Percentiles rank a stretch among this genome's conserved stretches.
Conservation (phyloP, 2,888 invertebrate species). For the Cheilosia variabilis region DNA sequence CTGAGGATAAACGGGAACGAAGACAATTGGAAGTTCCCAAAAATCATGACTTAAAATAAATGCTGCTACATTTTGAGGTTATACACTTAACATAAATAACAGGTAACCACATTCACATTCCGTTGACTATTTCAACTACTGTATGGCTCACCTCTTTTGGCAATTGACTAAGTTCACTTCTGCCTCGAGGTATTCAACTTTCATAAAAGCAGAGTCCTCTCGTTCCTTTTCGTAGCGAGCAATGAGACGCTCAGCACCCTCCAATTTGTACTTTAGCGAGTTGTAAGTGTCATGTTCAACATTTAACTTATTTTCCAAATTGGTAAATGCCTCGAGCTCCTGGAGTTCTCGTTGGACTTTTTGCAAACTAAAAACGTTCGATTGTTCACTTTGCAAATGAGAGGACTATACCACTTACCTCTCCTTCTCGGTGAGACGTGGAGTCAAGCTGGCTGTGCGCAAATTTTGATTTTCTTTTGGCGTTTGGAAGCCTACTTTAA, state of each 20-base stretch:
- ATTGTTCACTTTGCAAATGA: conserved; percentile 20
- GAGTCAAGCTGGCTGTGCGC: conserved; percentile 60
- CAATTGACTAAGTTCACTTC: conserved; percentile 74
- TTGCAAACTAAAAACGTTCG: conserved; percentile 81
- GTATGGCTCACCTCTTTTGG: conserved; percentile 76
- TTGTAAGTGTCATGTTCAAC: conserved; percentile 78
- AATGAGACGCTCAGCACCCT: conserved; percentile 66
- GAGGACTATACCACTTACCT: conserved; percentile 50
- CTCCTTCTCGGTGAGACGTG: conserved; percentile 62
- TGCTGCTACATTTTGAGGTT: neutral
- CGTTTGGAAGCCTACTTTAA: conserved; percentile 44
- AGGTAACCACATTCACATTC: conserved; percentile 4
- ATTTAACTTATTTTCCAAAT: conserved; percentile 85
- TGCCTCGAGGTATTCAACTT: conserved; percentile 72
- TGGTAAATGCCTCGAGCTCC: conserved; percentile 86
- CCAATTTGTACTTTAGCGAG: conserved; percentile 75
- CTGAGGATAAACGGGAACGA: too few species aligned
- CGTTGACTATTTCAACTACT: conserved; percentile 1
- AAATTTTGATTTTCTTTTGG: conserved; percentile 22
- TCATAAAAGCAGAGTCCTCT: conserved; percentile 58
- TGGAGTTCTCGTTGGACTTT: conserved; percentile 85
- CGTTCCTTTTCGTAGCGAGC: conserved; percentile 62
- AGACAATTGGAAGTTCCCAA: too few species aligned
- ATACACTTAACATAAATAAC: neutral
- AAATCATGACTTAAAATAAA: neutral